These are phyloP conservation scores for Callionymus lyra DNA, from an alignment of 2,113 vertebrate genomes.

Conservation along the genomic window DNA sequence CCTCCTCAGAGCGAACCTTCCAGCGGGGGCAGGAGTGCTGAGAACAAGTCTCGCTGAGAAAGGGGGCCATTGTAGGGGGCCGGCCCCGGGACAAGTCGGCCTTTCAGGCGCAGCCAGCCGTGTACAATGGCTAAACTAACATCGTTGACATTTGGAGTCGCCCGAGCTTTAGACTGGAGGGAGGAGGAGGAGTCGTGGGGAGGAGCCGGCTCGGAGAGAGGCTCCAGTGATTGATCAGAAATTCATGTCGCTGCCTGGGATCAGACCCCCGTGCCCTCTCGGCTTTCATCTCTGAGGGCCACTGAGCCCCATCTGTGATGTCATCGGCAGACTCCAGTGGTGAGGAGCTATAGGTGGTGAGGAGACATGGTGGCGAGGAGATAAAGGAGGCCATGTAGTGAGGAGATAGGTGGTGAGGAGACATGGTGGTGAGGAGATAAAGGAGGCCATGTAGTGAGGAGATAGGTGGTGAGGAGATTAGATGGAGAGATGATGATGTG, in stretches of 20 bases:
- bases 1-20: slow-evolving; percentile 47
- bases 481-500: too few species aligned
- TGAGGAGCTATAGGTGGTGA: slow-evolving; percentile 8
- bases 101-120: slow-evolving; percentile 72
- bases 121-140: slow-evolving; percentile 79
- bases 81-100: slow-evolving; percentile 69
- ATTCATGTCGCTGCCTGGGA: slow-evolving; percentile 54
- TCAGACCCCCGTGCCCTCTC: slow-evolving; percentile 37
- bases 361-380: too few species aligned
- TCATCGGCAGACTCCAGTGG: not conserved
- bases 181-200: slow-evolving; percentile 42
- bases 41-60: slow-evolving; percentile 69
- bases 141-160: slow-evolving; percentile 74
- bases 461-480: too few species aligned
- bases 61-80: slow-evolving; percentile 71
- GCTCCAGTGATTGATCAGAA: slow-evolving; percentile 60
- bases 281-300: slow-evolving; percentile 45
- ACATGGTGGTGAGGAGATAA: too few species aligned
- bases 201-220: slow-evolving; percentile 39
- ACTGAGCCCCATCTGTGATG: slow-evolving; percentile 32
- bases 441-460: too few species aligned
- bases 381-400: too few species aligned
- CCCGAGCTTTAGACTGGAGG: slow-evolving; percentile 57
- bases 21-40: slow-evolving; percentile 49
- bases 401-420: too few species aligned